Conservation (phyloP, 2,888 invertebrate genomes). For the Phortica magna region DNA sequence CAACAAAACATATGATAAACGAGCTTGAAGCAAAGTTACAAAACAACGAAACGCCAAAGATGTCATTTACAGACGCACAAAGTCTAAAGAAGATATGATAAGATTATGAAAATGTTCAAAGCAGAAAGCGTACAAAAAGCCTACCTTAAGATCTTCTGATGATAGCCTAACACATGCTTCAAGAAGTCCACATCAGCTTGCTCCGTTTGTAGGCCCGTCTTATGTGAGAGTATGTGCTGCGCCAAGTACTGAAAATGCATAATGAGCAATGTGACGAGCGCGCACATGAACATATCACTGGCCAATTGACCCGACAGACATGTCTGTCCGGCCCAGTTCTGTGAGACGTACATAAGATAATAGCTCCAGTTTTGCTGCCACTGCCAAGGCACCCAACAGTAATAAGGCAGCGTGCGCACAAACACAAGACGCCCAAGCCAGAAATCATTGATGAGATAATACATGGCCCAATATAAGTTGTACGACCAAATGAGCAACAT, state of each 20-base stretch:
- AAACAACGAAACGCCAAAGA: constrained; percentile 70
- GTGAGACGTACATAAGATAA: constrained; percentile 60
- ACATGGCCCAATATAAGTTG: constrained; percentile 64
- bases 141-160: constrained; percentile 59
- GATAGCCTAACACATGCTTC: constrained; percentile 55
- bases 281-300: constrained; percentile 70
- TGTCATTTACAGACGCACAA: constrained; percentile 25
- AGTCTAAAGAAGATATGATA: constrained; percentile 22
- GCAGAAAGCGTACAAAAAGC: too few relatives aligned
- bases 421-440: constrained; percentile 54
- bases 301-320: constrained; percentile 67
- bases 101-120: not conserved
- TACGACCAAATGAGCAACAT: constrained; percentile 69
- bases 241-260: constrained; percentile 72
- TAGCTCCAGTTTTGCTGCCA: constrained; percentile 63
- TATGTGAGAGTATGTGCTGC: not conserved
- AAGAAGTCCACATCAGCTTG: constrained; percentile 55
- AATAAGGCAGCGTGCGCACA: constrained; percentile 63
- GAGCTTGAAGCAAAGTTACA: constrained; percentile 70
- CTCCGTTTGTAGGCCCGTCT: not conserved
- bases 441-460: constrained; percentile 61
- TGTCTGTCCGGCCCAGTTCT: constrained; percentile 64
- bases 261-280: constrained; percentile 67
- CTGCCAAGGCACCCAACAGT: constrained; percentile 67
- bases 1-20: constrained; percentile 73